Evolutionary conservation across 2,113 vertebrate genomes (phyloP), one percentile per base, ranked within the genome.

Genomic region (Phrynocephalus versicolor): DNA sequence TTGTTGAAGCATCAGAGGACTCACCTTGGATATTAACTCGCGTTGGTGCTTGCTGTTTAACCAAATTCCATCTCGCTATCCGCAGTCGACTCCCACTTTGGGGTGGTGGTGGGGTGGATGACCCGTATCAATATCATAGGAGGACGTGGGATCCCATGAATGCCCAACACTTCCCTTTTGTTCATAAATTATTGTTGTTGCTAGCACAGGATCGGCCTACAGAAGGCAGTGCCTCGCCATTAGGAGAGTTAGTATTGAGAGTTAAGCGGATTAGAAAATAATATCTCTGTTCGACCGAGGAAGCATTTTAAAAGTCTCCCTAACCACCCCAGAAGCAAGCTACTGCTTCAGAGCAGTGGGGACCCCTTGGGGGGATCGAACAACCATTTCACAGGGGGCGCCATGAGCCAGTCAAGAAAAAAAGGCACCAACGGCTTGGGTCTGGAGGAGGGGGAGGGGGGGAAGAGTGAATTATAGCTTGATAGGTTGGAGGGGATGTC

Each of bases 1-100:
- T 60, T 83, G 39, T 35, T 13, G 15, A 58, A 55, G 18, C 81
- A 83, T 55, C 81, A 83, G 70, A 83, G 15, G 60, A 83, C 41
- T 73, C 81, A 83, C n/a, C 35, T 58, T n/a, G 35, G 35, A 27
- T 60, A 71, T 16, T 71, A 67, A 51, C 7, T 51, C 55, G 14
- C 8, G 65, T 71, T 82, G 8, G 37, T 27, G 45, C 27, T 51
- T 18, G 6, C 30, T n/a, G 25, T 15, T 18, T 69, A 13, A n/a
- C 15, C 2, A 10, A 55, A 45, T 16, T n/a, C n/a, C n/a, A 58
- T 37, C 82, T 84, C 37, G 55, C 3, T 23, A 58, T 39, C 13
- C n/a, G 27, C 15, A n/a, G 16, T 7, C 13, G 69, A 51, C n/a
- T n/a, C 39, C 13, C 41, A 83, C 13, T 2, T 25, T 25, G 30